Evolutionary conservation across 2,113 vertebrate species (phyloP).

Genomic region (Ptyas mucosa): DNA sequence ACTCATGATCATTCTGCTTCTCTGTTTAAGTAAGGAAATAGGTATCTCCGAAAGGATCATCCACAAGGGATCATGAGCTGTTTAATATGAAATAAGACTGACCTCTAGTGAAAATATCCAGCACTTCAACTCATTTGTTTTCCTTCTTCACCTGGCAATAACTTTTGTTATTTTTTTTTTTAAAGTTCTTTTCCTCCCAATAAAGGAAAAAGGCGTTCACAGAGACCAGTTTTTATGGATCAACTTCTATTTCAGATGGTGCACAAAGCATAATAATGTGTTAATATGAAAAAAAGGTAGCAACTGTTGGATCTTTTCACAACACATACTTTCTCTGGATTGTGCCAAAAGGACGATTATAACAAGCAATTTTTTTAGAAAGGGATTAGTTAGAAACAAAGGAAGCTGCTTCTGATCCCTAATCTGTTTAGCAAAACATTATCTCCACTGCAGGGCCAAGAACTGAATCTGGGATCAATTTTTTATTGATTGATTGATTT

Average conservation of each 20-base stretch:
- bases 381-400: neutral
- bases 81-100: conserved; percentile 4
- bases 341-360: neutral
- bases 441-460: neutral
- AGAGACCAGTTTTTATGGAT: neutral
- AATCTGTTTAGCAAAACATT: neutral
- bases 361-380: neutral
- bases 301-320: neutral
- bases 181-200: neutral
- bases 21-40: neutral
- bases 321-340: neutral
- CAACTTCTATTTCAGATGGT: neutral
- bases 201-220: neutral
- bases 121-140: neutral
- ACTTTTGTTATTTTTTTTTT: neutral
- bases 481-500: too few species aligned
- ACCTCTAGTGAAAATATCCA: conserved; percentile 39
- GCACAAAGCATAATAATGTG: neutral
- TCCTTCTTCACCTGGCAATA: neutral
- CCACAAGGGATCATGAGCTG: neutral
- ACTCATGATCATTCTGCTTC: neutral
- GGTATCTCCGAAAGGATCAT: neutral
- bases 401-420: neutral
- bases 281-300: neutral
- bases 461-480: neutral